Evolutionary conservation across 2,888 invertebrate species (phyloP).

Genomic region (Pomacea canaliculata): DNA sequence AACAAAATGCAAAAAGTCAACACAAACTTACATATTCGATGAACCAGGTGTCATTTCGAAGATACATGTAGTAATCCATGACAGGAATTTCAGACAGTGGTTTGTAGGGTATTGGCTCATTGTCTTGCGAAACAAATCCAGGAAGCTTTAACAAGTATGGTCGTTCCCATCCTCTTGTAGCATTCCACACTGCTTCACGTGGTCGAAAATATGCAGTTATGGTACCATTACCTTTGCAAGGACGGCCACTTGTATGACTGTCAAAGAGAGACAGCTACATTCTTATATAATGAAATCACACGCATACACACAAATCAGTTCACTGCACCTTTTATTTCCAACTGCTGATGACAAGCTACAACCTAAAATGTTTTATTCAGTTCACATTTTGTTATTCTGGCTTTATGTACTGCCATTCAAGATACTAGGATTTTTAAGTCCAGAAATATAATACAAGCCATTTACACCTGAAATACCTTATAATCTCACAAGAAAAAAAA

Average conservation of each 20-base stretch:
- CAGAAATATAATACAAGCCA: no score
- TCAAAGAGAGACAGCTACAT: constrained; percentile 4
- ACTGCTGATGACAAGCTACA: no score
- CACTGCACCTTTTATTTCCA: no score
- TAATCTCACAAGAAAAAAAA: no score
- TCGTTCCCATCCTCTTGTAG: constrained; percentile 29
- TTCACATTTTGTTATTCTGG: no score
- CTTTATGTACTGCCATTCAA: no score
- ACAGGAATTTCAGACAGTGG: constrained; percentile 29
- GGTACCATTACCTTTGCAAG: constrained; percentile 90
- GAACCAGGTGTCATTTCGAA: constrained; percentile 41
- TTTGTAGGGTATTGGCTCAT: constrained; percentile 24
- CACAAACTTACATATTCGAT: constrained; percentile 50
- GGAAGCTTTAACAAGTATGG: constrained; percentile 14
- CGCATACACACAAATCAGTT: no score
- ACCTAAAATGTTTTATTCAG: no score
- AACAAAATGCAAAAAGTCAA: no score
- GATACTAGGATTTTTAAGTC: no score
- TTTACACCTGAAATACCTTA: no score
- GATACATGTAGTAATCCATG: constrained; percentile 30
- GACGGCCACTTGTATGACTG: constrained; percentile 89
- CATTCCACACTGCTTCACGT: constrained; percentile 30
- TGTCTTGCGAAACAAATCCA: constrained; percentile 4
- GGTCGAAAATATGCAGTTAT: constrained; percentile 72
- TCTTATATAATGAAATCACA: no score